phyloP scores from a whole-genome alignment of 2,888 invertebrate species.

The Watsonalla cultraria region DNA sequence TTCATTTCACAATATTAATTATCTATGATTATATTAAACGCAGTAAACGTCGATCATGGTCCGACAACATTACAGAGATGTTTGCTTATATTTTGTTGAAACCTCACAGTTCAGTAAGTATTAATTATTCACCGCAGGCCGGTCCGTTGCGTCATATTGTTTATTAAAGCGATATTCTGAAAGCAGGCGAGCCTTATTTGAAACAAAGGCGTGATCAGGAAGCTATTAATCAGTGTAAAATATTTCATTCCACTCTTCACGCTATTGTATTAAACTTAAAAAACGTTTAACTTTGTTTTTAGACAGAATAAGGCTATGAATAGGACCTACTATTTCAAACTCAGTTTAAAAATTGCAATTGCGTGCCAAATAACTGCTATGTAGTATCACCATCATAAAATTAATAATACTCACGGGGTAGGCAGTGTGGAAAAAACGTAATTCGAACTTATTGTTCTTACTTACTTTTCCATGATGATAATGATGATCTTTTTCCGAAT shows the following conservation, averaged over 20 bases:
- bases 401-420: too few relatives aligned
- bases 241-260: not conserved
- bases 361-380: too few relatives aligned
- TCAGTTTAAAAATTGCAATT: too few relatives aligned
- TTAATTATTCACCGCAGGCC: constrained; percentile 1
- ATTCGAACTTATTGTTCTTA: too few relatives aligned
- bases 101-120: not conserved
- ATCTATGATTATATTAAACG: not conserved
- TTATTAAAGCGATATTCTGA: not conserved
- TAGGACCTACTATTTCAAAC: too few relatives aligned
- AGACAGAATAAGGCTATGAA: too few relatives aligned
- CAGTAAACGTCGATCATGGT: not conserved
- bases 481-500: too few relatives aligned
- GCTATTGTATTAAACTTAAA: too few relatives aligned
- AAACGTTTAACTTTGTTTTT: too few relatives aligned
- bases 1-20: not conserved
- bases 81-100: not conserved
- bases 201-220: not conserved
- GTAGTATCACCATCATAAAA: too few relatives aligned
- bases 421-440: too few relatives aligned
- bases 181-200: not conserved
- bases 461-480: too few relatives aligned
- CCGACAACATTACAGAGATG: not conserved
- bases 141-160: not conserved
- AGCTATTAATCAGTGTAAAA: not conserved